Evolutionary conservation across 2,113 vertebrate species (phyloP), one percentile per base, ranked within the genome.

Genomic region (Nibea albiflora): DNA sequence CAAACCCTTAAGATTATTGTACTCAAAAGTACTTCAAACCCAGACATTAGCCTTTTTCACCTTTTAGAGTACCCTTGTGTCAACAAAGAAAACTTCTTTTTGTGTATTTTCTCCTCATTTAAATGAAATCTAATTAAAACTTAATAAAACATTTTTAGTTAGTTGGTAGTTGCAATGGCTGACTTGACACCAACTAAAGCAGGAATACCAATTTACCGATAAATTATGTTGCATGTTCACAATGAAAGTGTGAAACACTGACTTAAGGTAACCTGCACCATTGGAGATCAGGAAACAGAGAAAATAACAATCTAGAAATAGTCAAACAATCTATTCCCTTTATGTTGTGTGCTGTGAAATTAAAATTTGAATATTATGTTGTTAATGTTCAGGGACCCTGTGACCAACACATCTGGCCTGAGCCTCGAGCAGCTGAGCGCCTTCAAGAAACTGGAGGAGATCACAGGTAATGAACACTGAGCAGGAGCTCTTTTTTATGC

Each of bases 361-460:
- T 49, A 24, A 46, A 24, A 22, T 50, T 49, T 53, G 22, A 68
- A n/a, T 80, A 3, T 70, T 44, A 7, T 44, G 8, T 26, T 44
- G 31, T 80, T 9, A 1, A 58, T 14, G 2, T 81, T 11, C 87
- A 99, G 97, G 72, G 95, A 98, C 87, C 90, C 94, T 14, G 81
- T 20, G 56, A 95, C 94, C 54, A 96, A 95, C 90, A 94, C 76
- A 0, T 92, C 94, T 0, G 95, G 96, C 0, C 90, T 99, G 78
- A 93, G 93, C 76, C 85, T 92, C 1, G 86, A 95, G 65, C 94
- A 97, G 77, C 95, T 99, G 44, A 84, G 73, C 3, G 90, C 93
- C 52, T 98, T 99, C 1, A 94, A 90, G 87, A 94, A 83, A 9
- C 90, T 99, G 86, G 95, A 97, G 88, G 98, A 99, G 92, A 97